Base-by-base conservation (phyloP, 1,140 invertebrate genomes). In the Kradibia gibbosae region DNA sequence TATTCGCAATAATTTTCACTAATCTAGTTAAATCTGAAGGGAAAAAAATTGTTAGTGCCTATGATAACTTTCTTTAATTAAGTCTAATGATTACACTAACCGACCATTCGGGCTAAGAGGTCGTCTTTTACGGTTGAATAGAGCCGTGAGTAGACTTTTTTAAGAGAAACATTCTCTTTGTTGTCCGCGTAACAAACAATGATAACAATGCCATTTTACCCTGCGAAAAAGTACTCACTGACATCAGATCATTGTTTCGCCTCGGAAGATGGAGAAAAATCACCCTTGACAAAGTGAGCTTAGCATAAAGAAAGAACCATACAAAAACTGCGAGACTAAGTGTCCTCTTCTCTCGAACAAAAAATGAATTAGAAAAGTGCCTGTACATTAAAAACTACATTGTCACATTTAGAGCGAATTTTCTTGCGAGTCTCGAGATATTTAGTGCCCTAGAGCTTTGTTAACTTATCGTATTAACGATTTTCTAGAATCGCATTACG, bases 231-330 rank as follows among this genome's bases (percentile, higher is more conserved):
- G 67, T 67, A 70, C 65, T 45, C 77, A 22, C 71, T 48, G 3
- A 73, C 4, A 36, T 10, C n/a, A 17, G 1, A 28, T 2, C 22
- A 73, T 80, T 80, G 65, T 78, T 25, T 80, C 25, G 20, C 36
- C 28, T 70, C 17, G 7, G 15, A 39, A 28, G 50, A 20, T 28
- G 13, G 45, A n/a, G 34, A 65, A 65, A 45, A 67, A 67, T 25
- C n/a, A 48, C 5, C 42, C 75, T 62, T 42, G 39, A 53, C n/a
- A 17, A 36, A 25, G 28, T 36, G 72, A 55, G 25, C 31, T 65
- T 20, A 60, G 13, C 73, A 50, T 75, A 75, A 75, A 75, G 53
- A 60, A 60, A 60, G 73, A n/a, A n/a, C n/a, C n/a, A n/a, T n/a
- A n/a, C n/a, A n/a, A n/a, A n/a, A n/a, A n/a, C n/a, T n/a, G 48